Base-by-base conservation (phyloP, 2,797 vertebrate genomes). In the Petrocephalus sullivani region DNA sequence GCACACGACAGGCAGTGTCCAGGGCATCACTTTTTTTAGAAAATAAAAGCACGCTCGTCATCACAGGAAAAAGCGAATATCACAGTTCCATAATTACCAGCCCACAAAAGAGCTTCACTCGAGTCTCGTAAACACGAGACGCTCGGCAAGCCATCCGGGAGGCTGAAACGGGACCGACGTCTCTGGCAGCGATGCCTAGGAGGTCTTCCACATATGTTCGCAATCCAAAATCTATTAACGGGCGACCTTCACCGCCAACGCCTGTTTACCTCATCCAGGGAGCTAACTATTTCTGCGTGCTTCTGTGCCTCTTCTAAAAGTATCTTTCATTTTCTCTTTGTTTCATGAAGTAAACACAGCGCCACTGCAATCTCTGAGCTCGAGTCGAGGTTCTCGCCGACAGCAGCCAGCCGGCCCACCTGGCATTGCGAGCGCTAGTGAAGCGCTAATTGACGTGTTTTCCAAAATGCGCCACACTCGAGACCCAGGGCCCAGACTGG, bases 1-100 rank as follows among this genome's bases (percentile, higher is more conserved):
- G 57, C n/a, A 83, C 85, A 21, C 14, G 33, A 46, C 87, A 88
- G 83, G 75, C 89, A 53, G 41, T 57, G 85, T 49, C 41, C n/a
- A 19, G 54, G 33, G 53, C 33, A 61, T 75, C 84, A 85, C 64
- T 75, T 88, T 60, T 14, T 14, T 85, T 41, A 10, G 37, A n/a
- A 28, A 78, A n/a, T 28, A 56, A 75, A 71, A 16, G n/a, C n/a
- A 49, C 49, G 5, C 54, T 87, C 53, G n/a, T 54, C 4, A 6
- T 16, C 9, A 19, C 19, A 57, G 54, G 67, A 78, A 56, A 28
- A 87, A n/a, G 53, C 3, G n/a, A 9, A 23, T 37, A 37, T 71
- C 53, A 23, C 51, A 4, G 3, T 78, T 19, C 85, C 64, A 61
- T 61, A 19, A 87, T 87, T 64, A 49, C 58, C 4, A 37, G 37